A percentile compares a stretch with the other conserved stretches of the same genome.
Evolutionary conservation across 1,140 invertebrate genomes (phyloP).

Genomic region (Phocides pigmalion): DNA sequence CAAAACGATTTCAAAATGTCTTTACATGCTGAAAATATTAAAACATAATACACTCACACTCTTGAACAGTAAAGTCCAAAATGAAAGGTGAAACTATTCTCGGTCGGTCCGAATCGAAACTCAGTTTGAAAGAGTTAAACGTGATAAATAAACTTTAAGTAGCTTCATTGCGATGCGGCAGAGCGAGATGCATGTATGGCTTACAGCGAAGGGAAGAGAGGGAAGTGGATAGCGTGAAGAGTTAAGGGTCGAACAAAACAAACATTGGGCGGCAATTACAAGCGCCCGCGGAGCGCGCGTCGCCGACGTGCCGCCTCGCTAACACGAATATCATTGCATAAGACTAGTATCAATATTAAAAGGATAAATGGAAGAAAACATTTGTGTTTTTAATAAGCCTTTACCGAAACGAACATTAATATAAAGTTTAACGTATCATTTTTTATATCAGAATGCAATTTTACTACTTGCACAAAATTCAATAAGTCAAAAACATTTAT

Average conservation of each 20-base stretch:
- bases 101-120: conserved; percentile 33
- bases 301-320: conserved; percentile 49
- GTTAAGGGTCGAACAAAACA: conserved; percentile 69
- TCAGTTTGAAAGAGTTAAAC: conserved; percentile 50
- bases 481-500: no score
- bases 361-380: no score
- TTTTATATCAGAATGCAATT: no score
- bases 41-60: conserved; percentile 36
- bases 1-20: conserved; percentile 29
- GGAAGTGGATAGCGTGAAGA: conserved; percentile 43
- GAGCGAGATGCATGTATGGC: conserved; percentile 39
- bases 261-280: conserved; percentile 75
- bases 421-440: no score
- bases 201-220: conserved; percentile 29
- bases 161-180: conserved; percentile 47
- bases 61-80: conserved; percentile 39
- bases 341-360: no score
- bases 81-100: conserved; percentile 24
- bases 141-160: conserved; percentile 72
- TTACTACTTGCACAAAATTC: no score
- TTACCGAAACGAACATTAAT: no score
- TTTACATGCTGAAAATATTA: conserved; percentile 15
- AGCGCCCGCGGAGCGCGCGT: conserved; percentile 63
- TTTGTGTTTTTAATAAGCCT: no score
- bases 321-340: conserved; percentile 43